Evolutionary conservation across 1,140 invertebrate genomes (phyloP), one percentile per base, ranked within the genome.

Genomic region (Pseudomyrmex concolor): DNA sequence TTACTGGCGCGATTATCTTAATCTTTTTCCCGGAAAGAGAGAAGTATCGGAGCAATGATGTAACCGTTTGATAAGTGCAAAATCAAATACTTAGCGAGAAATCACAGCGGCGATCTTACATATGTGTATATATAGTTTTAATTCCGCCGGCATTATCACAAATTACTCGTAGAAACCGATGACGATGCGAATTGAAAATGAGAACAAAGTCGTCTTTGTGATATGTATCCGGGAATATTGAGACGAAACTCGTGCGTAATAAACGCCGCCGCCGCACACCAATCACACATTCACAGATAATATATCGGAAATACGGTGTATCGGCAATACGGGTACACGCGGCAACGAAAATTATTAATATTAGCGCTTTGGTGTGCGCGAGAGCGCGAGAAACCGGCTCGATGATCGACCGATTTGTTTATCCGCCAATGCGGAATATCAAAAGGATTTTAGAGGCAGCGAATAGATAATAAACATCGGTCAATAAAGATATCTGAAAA

Each of bases 401-500:
- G 57, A 78, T 83, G 90, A 91, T 91, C 88, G 82, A 63, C 85
- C 87, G 90, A 90, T 92, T 90, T 92, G 90, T 91, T 92, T 92
- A 91, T 86, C 78, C 89, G 73, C 71, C 86, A 80, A 89, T 73
- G 84, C 55, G 86, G 85, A 91, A 91, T 93, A 92, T 92, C 91
- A 92, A 93, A 93, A 92, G 92, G 90, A 92, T 34, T 34, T 91
- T 89, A 89, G 84, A 89, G 88, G 80, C 87, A 66, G 84, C 88
- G 85, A 86, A 92, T 87, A 86, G 90, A 93, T 92, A 92, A 93
- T 91, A 92, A 93, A 92, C 92, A 92, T 87, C 72, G 85, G 85
- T 88, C 88, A 89, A 91, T 91, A 92, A 92, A 92, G 90, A 88
- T 91, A 86, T 86, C 90, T 90, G 83, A 90, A 91, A 91, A 92